These are phyloP conservation scores for Eurytoma californica DNA, from an alignment of 2,888 invertebrate species.

Conservation along the genomic window DNA sequence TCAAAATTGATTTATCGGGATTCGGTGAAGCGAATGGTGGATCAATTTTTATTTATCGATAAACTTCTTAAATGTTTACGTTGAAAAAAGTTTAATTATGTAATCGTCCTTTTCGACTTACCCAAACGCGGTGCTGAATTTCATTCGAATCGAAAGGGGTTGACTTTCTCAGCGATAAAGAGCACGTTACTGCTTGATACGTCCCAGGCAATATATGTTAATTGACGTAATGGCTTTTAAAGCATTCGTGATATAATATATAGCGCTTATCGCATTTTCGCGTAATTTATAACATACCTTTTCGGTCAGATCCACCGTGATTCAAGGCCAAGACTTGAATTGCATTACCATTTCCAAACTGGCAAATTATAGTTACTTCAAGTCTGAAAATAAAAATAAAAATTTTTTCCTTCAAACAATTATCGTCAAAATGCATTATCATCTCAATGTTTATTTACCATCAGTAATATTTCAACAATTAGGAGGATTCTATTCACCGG, in stretches of 20 bases:
- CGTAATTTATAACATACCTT: slow-evolving; percentile 22
- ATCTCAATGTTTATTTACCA: no score
- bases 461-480: no score
- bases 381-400: no score
- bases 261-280: slow-evolving; percentile 22
- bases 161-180: slow-evolving; percentile 16
- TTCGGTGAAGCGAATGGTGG: no score
- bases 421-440: no score
- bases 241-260: slow-evolving; percentile 34
- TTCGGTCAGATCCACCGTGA: slow-evolving; percentile 16
- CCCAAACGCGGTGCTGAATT: neutral
- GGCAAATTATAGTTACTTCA: no score
- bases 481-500: no score
- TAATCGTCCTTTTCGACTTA: neutral
- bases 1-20: no score
- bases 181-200: neutral
- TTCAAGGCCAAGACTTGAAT: no score
- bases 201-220: slow-evolving; percentile 43
- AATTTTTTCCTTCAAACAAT: no score
- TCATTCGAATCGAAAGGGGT: neutral
- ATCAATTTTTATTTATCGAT: no score
- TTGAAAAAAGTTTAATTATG: slow-evolving; percentile 29
- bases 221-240: slow-evolving; percentile 46
- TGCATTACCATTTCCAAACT: no score
- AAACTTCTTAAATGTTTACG: slow-evolving; percentile 8